phyloP scores from a whole-genome alignment of 2,113 vertebrate genomes.

The Paedocypris sp. region DNA sequence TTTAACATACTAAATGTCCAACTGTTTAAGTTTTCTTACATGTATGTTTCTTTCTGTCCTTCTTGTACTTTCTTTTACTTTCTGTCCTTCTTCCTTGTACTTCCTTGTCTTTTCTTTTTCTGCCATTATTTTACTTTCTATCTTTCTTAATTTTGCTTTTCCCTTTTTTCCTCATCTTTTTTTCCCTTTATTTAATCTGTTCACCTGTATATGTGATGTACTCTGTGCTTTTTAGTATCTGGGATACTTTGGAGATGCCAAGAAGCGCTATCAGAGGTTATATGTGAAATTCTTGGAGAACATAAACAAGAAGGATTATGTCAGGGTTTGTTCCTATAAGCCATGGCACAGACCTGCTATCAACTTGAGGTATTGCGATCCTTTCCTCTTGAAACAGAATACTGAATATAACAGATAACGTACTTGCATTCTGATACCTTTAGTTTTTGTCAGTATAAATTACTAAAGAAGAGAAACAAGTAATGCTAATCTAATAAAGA shows the following conservation, averaged over 20 bases:
- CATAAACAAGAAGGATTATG: constrained; percentile 87
- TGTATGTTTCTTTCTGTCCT: too few relatives aligned
- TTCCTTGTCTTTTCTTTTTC: not conserved
- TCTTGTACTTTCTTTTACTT: too few relatives aligned
- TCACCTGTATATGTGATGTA: too few relatives aligned
- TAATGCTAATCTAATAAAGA: too few relatives aligned
- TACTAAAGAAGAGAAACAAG: too few relatives aligned
- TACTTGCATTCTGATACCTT: too few relatives aligned
- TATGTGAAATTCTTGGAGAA: constrained; percentile 91
- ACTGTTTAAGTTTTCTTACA: too few relatives aligned
- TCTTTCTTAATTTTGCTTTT: not conserved
- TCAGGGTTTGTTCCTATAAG: constrained; percentile 77
- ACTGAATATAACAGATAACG: too few relatives aligned
- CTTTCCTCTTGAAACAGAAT: too few relatives aligned
- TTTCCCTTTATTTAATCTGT: too few relatives aligned
- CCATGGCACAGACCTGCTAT: constrained; percentile 77
- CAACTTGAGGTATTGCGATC: constrained; percentile 62
- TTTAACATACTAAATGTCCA: too few relatives aligned
- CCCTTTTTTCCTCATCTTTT: not conserved
- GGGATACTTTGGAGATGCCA: constrained; percentile 84
- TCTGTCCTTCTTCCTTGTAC: not conserved
- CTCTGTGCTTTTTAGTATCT: constrained; percentile 68
- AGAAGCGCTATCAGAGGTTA: constrained; percentile 81
- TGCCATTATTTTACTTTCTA: not conserved
- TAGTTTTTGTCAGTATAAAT: too few relatives aligned